Evolutionary conservation across 1,140 invertebrate species (phyloP), one percentile per base, ranked within the genome.

Genomic region (Manduca sexta): DNA sequence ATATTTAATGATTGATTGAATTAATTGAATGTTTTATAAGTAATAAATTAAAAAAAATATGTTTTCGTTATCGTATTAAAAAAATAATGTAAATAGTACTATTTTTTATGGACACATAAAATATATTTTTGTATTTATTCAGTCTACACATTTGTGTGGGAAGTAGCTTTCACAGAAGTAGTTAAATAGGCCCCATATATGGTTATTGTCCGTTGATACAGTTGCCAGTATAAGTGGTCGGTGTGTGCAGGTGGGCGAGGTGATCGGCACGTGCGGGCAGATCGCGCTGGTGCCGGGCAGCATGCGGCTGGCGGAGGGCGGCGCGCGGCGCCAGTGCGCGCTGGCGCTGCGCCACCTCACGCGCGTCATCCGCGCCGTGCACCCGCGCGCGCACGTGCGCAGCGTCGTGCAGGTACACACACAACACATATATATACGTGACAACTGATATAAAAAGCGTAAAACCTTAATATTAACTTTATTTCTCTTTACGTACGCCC

Each of bases 191-290:
- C n/a, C n/a, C n/a, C n/a, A n/a, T n/a, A n/a, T n/a, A n/a, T n/a
- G n/a, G n/a, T n/a, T n/a, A n/a, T n/a, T n/a, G n/a, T n/a, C n/a
- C n/a, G n/a, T n/a, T n/a, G n/a, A n/a, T n/a, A n/a, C n/a, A 1
- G 21, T 26, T 5, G 21, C 4, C 8, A 8, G 8, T 26, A 8
- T 26, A 26, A 26, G 21, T 26, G 21, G 8, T 35, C 5, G 5
- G 30, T 34, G 13, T 29, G 3, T 43, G 6, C 58, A 94, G 92
- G 87, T 95, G 31, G 93, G 91, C 43, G 92, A 95, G 61, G 91
- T 95, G 56, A 92, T 97, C 29, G 92, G 93, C 74, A 90, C 97
- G 14, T 94, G 96, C 60, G 96, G 97, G 10, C 96, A 98, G 87
- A 97, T 98, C 63, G 94, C 93, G 10, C 78, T 98, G 53, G 91